A percentile compares a stretch with the other conserved stretches of the same genome.
These are phyloP conservation scores for Bombus waltoni DNA, from an alignment of 1,140 invertebrate genomes.

Conservation along the genomic window DNA sequence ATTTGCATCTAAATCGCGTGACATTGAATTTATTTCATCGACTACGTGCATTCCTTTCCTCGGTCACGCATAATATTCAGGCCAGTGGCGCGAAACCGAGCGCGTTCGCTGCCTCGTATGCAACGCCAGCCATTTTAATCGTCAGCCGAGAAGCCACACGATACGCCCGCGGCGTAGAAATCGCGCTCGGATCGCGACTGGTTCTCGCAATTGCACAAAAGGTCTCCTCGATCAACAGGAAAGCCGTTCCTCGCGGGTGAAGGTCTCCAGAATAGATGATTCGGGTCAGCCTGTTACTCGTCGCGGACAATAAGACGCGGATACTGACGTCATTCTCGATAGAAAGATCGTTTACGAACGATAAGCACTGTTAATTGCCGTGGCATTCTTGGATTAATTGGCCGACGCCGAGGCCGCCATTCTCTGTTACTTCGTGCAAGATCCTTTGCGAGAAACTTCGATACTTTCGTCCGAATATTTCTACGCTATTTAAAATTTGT, in stretches of 20 bases:
- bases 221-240: slow-evolving; percentile 24
- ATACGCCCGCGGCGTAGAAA: slow-evolving; percentile 13
- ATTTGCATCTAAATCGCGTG: slow-evolving; percentile 27
- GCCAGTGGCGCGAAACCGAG: slow-evolving; percentile 7
- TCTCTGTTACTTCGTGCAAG: neutral
- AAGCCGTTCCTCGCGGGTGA: slow-evolving; percentile 28
- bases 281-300: slow-evolving; percentile 12
- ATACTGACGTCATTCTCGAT: slow-evolving; percentile 38
- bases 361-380: slow-evolving; percentile 41
- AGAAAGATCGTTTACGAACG: slow-evolving; percentile 18
- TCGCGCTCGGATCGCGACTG: neutral
- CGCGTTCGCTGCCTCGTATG: neutral
- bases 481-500: too few species aligned
- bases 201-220: neutral
- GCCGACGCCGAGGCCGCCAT: neutral
- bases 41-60: neutral
- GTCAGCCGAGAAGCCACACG: neutral
- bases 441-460: neutral
- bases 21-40: slow-evolving; percentile 43
- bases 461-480: too few species aligned
- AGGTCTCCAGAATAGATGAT: slow-evolving; percentile 33
- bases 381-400: slow-evolving; percentile 37
- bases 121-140: slow-evolving; percentile 5
- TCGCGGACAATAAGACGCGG: slow-evolving; percentile 34
- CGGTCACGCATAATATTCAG: slow-evolving; percentile 42